Percentiles rank a stretch among this genome's conserved stretches.
These are phyloP conservation scores for Norana najaformis DNA, from an alignment of 2,888 invertebrate species.

Conservation along the genomic window DNA sequence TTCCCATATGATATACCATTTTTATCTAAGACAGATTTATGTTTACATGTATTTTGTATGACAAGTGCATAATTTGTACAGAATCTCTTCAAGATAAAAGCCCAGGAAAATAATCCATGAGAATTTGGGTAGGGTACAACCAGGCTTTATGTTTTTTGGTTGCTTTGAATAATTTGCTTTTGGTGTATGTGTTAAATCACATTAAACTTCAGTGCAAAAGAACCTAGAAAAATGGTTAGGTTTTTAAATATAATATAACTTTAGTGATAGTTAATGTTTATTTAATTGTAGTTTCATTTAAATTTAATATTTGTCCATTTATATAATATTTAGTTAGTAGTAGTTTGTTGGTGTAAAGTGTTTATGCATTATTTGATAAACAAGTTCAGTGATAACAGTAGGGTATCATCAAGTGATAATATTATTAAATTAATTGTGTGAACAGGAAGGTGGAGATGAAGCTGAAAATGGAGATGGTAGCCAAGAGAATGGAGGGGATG, in stretches of 20 bases:
- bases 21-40: background rate
- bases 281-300: too few relatives aligned
- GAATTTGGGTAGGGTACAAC: background rate
- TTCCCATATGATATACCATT: background rate
- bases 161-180: too few relatives aligned
- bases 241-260: too few relatives aligned
- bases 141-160: too few relatives aligned
- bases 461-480: background rate
- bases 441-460: constrained; percentile 21
- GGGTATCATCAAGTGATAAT: background rate
- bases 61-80: background rate
- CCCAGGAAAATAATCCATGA: background rate
- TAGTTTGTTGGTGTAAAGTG: too few relatives aligned
- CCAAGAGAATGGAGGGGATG: constrained; percentile 18
- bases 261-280: too few relatives aligned
- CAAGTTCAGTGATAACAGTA: background rate
- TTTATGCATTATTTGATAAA: too few relatives aligned
- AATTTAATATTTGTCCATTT: too few relatives aligned
- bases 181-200: too few relatives aligned
- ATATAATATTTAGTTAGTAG: too few relatives aligned
- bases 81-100: background rate
- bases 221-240: too few relatives aligned
- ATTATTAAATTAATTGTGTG: background rate
- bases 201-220: too few relatives aligned
- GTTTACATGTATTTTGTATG: background rate